A percentile compares a stretch with the other conserved stretches of the same genome.
phyloP scores from a whole-genome alignment of 2,888 invertebrate genomes.

The Sinhomidia bicolor region DNA sequence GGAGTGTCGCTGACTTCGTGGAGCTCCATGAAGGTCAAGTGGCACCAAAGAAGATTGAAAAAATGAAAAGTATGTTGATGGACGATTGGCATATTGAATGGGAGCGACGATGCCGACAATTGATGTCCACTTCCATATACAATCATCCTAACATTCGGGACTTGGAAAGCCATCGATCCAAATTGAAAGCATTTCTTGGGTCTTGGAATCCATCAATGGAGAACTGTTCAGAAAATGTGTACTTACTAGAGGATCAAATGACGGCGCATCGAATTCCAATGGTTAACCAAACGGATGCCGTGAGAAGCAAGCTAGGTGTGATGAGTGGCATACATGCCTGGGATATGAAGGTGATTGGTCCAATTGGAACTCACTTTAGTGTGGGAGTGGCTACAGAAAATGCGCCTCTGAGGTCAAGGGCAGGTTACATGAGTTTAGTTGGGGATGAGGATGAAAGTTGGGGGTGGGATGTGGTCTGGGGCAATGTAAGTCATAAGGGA shows the following conservation, averaged over 20 bases:
- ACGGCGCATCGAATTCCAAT: constrained; percentile 39
- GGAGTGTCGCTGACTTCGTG: not conserved
- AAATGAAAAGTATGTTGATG: not conserved
- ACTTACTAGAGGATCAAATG: constrained; percentile 16
- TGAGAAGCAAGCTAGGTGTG: constrained; percentile 40
- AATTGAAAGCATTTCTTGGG: constrained; percentile 46
- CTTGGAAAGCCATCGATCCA: not conserved
- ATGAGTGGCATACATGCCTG: constrained; percentile 43
- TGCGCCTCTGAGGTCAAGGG: not conserved
- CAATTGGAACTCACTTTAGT: constrained; percentile 29
- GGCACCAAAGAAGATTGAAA: not conserved
- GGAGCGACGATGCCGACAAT: constrained; percentile 45
- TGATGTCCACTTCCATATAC: not conserved
- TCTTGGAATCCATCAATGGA: constrained; percentile 15
- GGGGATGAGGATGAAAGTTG: constrained; percentile 43
- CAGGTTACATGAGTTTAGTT: constrained; percentile 40
- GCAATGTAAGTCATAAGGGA: constrained; percentile 25
- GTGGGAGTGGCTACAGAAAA: constrained; percentile 32
- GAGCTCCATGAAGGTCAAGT: not conserved
- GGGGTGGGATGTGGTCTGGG: constrained; percentile 61
- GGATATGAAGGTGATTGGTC: constrained; percentile 15
- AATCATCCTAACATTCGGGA: not conserved
- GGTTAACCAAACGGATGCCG: constrained; percentile 42
- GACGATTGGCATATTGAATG: constrained; percentile 29
- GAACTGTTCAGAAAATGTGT: constrained; percentile 33